Evolutionary conservation across 2,797 vertebrate species (phyloP).

Genomic region (Loriculus beryllinus): DNA sequence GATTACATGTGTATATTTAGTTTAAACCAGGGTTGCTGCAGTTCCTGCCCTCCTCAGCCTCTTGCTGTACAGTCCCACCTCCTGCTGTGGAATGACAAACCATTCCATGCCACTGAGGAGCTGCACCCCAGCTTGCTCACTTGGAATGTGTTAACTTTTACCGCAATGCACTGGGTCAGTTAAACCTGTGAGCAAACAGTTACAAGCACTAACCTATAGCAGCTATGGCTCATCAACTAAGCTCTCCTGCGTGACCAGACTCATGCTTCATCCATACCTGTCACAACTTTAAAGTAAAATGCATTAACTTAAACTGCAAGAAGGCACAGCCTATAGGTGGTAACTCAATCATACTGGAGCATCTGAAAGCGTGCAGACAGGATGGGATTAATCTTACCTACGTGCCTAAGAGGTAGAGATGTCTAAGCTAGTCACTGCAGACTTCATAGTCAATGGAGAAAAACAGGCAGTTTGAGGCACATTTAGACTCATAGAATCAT

Average conservation of each 20-base stretch:
- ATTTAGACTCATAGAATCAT: background rate
- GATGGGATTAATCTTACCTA: background rate
- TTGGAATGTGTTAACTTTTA: background rate
- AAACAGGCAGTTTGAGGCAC: background rate
- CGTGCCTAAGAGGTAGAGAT: background rate
- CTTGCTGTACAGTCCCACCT: background rate
- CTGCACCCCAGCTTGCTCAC: background rate
- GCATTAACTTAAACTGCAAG: background rate
- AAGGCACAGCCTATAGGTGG: background rate
- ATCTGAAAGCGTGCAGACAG: background rate
- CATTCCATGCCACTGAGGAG: background rate
- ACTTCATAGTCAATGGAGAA: background rate
- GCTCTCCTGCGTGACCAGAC: background rate
- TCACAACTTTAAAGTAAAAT: background rate
- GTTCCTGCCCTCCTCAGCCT: background rate
- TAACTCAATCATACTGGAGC: background rate
- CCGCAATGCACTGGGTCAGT: accelerated
- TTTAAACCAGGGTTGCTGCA: background rate
- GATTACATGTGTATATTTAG: background rate
- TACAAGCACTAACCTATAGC: background rate
- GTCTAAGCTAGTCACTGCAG: background rate
- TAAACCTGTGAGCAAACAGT: background rate
- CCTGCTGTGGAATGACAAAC: background rate
- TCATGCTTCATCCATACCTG: background rate
- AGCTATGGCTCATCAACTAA: background rate